These are phyloP conservation scores for Patella caerulea DNA, from an alignment of 2,888 invertebrate genomes.

Conservation along the genomic window DNA sequence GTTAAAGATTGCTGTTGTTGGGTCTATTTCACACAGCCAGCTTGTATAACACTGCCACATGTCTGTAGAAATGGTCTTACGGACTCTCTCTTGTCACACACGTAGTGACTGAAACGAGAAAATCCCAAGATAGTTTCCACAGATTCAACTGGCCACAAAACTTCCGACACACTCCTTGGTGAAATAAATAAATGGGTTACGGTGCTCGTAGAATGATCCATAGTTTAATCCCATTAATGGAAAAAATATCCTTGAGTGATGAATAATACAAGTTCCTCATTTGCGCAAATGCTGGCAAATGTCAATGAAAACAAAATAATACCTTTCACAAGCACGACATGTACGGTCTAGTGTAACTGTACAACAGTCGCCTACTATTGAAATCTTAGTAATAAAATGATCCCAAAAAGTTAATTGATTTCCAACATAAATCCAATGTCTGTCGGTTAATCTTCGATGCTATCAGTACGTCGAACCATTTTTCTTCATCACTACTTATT, in stretches of 20 bases:
- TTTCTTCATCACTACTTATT: neutral
- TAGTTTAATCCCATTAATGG: conserved; percentile 3
- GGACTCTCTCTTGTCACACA: neutral
- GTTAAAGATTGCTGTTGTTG: neutral
- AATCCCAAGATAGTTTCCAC: neutral
- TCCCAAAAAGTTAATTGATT: no score
- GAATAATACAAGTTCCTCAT: conserved; percentile 8
- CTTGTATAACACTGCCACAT: neutral
- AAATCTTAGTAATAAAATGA: no score
- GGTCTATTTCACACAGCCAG: conserved; percentile 10
- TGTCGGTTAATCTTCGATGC: neutral
- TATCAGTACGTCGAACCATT: neutral
- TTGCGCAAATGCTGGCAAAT: neutral
- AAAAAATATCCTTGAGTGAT: neutral
- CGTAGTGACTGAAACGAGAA: neutral
- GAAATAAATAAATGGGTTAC: neutral
- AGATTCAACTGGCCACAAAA: neutral
- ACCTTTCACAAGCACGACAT: neutral
- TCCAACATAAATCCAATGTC: no score
- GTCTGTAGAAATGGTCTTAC: neutral
- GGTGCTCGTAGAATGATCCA: neutral
- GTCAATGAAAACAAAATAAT: neutral
- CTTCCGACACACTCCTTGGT: neutral
- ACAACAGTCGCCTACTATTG: no score
- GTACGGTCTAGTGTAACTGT: no score